Percentiles rank a stretch among this genome's conserved stretches.
phyloP scores from a whole-genome alignment of 2,888 invertebrate species.

The Conistra vaccinii region DNA sequence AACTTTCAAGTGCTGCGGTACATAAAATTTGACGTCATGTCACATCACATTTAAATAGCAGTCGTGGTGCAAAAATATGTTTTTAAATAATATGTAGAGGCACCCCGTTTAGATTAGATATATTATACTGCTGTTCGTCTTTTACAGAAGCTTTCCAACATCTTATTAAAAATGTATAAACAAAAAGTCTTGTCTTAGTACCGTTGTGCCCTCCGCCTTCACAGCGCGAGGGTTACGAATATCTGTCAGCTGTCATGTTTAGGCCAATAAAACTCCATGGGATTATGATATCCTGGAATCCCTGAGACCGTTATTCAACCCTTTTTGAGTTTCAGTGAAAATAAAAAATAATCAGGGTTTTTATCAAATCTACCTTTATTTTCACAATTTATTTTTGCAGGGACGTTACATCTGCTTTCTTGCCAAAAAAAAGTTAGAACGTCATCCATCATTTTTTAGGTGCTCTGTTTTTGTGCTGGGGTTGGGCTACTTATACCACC shows the following conservation, averaged over 20 bases:
- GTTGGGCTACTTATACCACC: constrained; percentile 10
- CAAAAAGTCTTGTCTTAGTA: constrained; percentile 14
- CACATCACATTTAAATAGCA: neutral
- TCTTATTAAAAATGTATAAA: constrained; percentile 19
- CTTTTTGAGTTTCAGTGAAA: constrained; percentile 25
- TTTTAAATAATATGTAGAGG: neutral
- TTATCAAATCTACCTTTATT: no score
- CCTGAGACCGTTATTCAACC: constrained; percentile 28
- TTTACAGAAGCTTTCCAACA: neutral
- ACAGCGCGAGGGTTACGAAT: neutral
- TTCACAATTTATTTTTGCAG: neutral
- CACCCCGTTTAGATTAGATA: neutral
- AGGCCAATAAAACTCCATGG: constrained; percentile 17
- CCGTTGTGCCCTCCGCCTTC: neutral
- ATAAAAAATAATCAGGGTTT: neutral
- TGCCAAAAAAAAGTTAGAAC: neutral
- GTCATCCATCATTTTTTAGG: no score
- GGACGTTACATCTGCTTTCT: neutral
- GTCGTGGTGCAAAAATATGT: neutral
- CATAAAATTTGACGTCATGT: neutral
- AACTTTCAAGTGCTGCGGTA: no score
- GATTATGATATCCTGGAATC: constrained; percentile 46
- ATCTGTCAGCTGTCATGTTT: constrained; percentile 43
- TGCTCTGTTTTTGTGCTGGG: constrained; percentile 16
- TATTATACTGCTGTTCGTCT: neutral